Evolutionary conservation across 1,140 invertebrate genomes (phyloP).

Genomic region (Pogonomyrmex californicus): DNA sequence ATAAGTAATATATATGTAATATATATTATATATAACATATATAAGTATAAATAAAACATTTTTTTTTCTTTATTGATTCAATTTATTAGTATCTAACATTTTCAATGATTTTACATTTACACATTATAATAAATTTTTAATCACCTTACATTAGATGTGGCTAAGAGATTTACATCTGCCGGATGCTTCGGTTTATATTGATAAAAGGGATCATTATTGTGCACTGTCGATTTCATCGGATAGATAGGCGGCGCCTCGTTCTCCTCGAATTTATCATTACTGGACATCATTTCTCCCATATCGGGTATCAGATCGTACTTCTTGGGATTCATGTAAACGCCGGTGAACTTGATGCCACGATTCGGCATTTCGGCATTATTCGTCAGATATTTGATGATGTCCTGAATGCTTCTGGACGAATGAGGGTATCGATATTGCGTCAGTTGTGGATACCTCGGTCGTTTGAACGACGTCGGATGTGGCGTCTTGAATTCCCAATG

Average conservation of each 20-base stretch:
- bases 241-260: conserved; percentile 68
- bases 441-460: conserved; percentile 85
- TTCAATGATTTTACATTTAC: not conserved
- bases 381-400: conserved; percentile 86
- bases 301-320: conserved; percentile 79
- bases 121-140: not conserved
- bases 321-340: conserved; percentile 83
- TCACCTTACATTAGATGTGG: conserved; percentile 83
- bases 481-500: conserved; percentile 82
- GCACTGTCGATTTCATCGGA: conserved; percentile 3
- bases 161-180: conserved; percentile 87
- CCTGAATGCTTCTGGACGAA: conserved; percentile 86
- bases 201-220: conserved; percentile 85
- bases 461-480: conserved; percentile 81
- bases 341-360: conserved; percentile 83
- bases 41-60: not conserved
- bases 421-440: conserved; percentile 84
- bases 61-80: not conserved
- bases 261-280: conserved; percentile 74
- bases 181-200: conserved; percentile 87
- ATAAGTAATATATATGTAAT: too few relatives aligned
- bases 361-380: conserved; percentile 77
- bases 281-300: conserved; percentile 73
- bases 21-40: not conserved
- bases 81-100: not conserved